Evolutionary conservation across 2,888 invertebrate species (phyloP).

Genomic region (Lasioglossum vierecki): DNA sequence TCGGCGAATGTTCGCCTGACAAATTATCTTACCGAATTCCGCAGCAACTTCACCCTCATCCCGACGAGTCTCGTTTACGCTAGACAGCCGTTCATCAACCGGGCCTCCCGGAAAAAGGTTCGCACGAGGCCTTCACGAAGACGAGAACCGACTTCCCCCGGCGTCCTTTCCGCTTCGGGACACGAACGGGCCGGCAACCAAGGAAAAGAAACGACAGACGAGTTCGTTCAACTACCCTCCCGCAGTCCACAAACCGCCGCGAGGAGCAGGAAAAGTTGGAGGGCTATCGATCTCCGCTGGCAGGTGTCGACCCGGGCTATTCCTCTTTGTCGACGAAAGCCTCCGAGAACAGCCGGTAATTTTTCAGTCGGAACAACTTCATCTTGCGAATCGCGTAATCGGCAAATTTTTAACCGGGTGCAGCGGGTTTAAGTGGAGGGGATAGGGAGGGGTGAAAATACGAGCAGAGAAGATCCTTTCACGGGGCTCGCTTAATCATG

Average conservation of each 20-base stretch:
- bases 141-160: background rate
- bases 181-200: background rate
- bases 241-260: constrained; percentile 1
- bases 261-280: constrained; percentile 17
- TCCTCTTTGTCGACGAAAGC: background rate
- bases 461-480: background rate
- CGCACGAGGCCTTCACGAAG: constrained; percentile 17
- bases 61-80: background rate
- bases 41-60: background rate
- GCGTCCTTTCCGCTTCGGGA: background rate
- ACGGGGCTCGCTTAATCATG: background rate
- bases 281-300: constrained; percentile 18
- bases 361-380: background rate
- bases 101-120: background rate
- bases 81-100: constrained; percentile 12
- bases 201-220: background rate
- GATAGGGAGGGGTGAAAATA: background rate
- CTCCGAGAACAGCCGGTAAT: background rate
- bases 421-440: background rate
- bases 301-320: background rate
- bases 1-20: background rate
- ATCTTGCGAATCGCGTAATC: background rate
- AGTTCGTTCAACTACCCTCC: constrained; percentile 11
- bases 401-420: background rate
- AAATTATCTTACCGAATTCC: background rate